These are phyloP conservation scores for Paramormyrops hopkinsi DNA, from an alignment of 2,797 vertebrate genomes.

Conservation along the genomic window DNA sequence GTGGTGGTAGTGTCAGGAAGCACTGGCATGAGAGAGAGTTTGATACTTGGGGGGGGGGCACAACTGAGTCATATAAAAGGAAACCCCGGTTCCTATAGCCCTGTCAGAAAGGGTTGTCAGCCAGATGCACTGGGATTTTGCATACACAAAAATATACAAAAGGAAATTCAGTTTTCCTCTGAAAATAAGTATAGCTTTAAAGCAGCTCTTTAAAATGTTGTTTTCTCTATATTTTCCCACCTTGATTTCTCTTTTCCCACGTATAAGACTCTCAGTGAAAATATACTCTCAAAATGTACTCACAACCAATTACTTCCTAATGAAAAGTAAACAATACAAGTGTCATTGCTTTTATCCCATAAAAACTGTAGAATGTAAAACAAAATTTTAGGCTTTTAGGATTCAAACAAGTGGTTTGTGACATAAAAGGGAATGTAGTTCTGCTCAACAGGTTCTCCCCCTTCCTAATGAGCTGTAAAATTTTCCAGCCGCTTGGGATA, in stretches of 20 bases:
- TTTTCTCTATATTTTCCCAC: neutral
- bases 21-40: neutral
- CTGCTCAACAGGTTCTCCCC: constrained; percentile 1
- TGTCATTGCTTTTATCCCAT: neutral
- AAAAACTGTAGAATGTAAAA: neutral
- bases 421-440: neutral
- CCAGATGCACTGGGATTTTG: neutral
- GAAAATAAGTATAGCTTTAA: neutral
- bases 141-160: neutral
- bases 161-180: neutral
- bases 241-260: neutral
- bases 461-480: constrained; percentile 1
- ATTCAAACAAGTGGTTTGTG: neutral
- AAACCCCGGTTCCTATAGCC: neutral
- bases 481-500: neutral
- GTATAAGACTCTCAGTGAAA: neutral
- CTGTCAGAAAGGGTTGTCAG: neutral
- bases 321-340: neutral
- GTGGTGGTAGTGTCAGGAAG: neutral
- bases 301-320: neutral
- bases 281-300: neutral
- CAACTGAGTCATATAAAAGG: neutral
- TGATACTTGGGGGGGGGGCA: neutral
- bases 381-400: neutral
- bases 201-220: neutral